These are phyloP conservation scores for Trachelipus rathkii DNA, from an alignment of 1,140 invertebrate species.

Conservation along the genomic window DNA sequence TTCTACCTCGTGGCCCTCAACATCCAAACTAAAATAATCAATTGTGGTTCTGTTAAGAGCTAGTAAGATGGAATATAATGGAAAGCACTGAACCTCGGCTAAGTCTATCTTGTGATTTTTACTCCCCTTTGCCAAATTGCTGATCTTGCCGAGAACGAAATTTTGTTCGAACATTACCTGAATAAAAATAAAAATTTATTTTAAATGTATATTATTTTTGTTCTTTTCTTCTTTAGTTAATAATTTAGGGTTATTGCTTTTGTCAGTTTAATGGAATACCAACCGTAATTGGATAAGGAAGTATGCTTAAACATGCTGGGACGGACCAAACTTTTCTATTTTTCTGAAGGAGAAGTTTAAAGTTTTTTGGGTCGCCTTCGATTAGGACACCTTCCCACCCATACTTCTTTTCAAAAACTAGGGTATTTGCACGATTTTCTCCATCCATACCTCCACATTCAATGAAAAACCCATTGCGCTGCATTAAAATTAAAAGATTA, in stretches of 20 bases:
- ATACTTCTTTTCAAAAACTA: conserved; percentile 46
- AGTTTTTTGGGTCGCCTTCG: conserved; percentile 48
- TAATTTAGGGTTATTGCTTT: background rate
- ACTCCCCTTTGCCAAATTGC: conserved; percentile 14
- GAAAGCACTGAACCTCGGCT: conserved; percentile 49
- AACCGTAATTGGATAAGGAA: conserved; percentile 27
- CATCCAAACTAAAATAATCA: conserved; percentile 51
- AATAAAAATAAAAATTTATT: background rate
- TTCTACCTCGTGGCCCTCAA: conserved; percentile 49
- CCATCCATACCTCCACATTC: conserved; percentile 57
- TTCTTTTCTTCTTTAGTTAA: background rate
- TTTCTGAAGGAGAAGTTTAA: conserved; percentile 44
- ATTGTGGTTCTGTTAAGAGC: conserved; percentile 48
- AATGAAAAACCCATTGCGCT: conserved; percentile 52
- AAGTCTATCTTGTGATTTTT: background rate
- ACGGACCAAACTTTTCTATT: conserved; percentile 47
- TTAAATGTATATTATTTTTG: background rate
- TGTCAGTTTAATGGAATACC: too few species aligned
- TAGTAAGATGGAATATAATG: conserved; percentile 48
- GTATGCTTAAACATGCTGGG: conserved; percentile 46
- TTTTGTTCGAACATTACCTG: conserved; percentile 42
- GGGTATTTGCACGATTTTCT: conserved; percentile 48
- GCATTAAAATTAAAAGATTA: background rate
- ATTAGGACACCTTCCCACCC: conserved; percentile 49
- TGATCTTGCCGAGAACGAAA: conserved; percentile 43